Conservation (phyloP, 2,113 vertebrate species). For the Danio rerio region GRCz12tu NC_133198.1:26027501-26028000, state of each 20-base stretch:
- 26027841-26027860: slow-evolving; percentile 49
- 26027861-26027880: slow-evolving; percentile 58
- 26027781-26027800: slow-evolving; percentile 59
- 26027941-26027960: slow-evolving; percentile 69
- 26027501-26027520: slow-evolving; percentile 53
- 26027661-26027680: slow-evolving; percentile 40
- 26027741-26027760: background rate
- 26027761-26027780: slow-evolving; percentile 55
- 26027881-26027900: slow-evolving; percentile 53
- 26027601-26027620: slow-evolving; percentile 51
- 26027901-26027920: slow-evolving; percentile 55
- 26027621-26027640: slow-evolving; percentile 55
- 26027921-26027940: slow-evolving; percentile 58
- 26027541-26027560: slow-evolving; percentile 54
- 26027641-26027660: slow-evolving; percentile 60
- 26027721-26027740: background rate
- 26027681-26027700: slow-evolving; percentile 12
- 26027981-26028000: slow-evolving; percentile 68
- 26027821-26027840: slow-evolving; percentile 23
- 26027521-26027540: slow-evolving; percentile 42
- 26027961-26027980: slow-evolving; percentile 66
- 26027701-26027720: background rate
- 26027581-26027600: slow-evolving; percentile 48
- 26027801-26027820: slow-evolving; percentile 46
- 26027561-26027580: slow-evolving; percentile 71